phyloP scores from a whole-genome alignment of 2,888 invertebrate species.

The Leptinotarsa rubiginosa region DNA sequence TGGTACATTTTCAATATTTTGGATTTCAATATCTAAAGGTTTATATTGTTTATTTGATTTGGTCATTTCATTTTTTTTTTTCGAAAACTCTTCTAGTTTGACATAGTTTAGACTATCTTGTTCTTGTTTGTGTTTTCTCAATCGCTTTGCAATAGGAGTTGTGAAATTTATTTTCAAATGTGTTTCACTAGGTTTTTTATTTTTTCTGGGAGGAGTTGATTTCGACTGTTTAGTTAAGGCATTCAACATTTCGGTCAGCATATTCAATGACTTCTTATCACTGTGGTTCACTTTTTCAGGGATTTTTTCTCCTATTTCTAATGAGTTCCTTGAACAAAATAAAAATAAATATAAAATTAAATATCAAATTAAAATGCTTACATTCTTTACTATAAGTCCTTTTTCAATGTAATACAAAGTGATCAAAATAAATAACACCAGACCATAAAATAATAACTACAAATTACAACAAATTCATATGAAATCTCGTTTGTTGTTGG shows the following conservation, averaged over 20 bases:
- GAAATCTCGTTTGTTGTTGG: too few relatives aligned
- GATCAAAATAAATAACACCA: too few relatives aligned
- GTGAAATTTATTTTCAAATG: neutral
- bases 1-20: neutral
- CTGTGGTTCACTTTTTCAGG: constrained; percentile 6
- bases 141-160: constrained; percentile 17
- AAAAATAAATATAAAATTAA: neutral
- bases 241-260: constrained; percentile 21
- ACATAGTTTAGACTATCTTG: neutral
- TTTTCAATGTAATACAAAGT: too few relatives aligned
- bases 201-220: constrained; percentile 1
- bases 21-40: neutral
- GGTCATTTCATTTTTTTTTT: neutral
- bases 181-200: neutral
- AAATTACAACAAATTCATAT: too few relatives aligned
- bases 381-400: neutral
- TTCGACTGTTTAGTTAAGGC: constrained; percentile 10
- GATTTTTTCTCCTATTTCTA: neutral
- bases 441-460: too few relatives aligned
- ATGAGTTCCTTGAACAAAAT: constrained; percentile 1
- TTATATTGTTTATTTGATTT: neutral
- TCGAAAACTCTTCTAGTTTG: constrained; percentile 24
- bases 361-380: neutral
- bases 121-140: constrained; percentile 20
- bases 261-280: constrained; percentile 23